These are phyloP conservation scores for Spatula versicolor DNA, from an alignment of 2,797 vertebrate genomes.

Conservation along the genomic window DNA sequence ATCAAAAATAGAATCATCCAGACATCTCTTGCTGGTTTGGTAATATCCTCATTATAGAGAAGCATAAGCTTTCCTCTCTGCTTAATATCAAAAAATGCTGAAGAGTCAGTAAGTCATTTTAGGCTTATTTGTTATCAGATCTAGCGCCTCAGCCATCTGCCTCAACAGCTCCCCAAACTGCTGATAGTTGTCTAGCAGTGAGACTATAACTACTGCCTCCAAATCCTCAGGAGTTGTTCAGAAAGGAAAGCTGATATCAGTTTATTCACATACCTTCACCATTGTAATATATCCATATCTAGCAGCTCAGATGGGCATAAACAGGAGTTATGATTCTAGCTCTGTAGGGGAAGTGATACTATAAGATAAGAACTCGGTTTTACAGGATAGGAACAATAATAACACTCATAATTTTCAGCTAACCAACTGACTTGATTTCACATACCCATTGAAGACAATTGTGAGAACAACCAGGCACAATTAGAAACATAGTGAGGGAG, in stretches of 20 bases:
- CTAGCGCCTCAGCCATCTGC: conserved; percentile 35
- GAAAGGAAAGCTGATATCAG: background rate
- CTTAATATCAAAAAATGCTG: background rate
- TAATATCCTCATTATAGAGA: background rate
- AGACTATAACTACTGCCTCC: background rate
- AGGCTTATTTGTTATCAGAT: conserved; percentile 40
- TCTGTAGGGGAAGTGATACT: background rate
- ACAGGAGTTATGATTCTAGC: background rate
- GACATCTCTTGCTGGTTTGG: background rate
- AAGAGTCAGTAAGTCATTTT: conserved; percentile 21
- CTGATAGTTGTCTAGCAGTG: conserved; percentile 28
- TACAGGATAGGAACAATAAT: background rate
- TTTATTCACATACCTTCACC: conserved; percentile 4
- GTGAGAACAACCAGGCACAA: background rate
- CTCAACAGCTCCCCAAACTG: conserved; percentile 38
- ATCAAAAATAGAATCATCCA: background rate
- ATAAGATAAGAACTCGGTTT: background rate
- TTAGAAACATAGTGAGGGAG: background rate
- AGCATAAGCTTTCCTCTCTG: background rate
- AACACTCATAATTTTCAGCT: background rate
- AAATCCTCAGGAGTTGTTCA: background rate
- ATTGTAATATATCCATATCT: background rate
- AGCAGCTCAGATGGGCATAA: background rate
- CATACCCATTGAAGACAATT: background rate
- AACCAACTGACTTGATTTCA: conserved; percentile 1